phyloP scores from a whole-genome alignment of 2,113 vertebrate genomes.

The Catharus minimus region DNA sequence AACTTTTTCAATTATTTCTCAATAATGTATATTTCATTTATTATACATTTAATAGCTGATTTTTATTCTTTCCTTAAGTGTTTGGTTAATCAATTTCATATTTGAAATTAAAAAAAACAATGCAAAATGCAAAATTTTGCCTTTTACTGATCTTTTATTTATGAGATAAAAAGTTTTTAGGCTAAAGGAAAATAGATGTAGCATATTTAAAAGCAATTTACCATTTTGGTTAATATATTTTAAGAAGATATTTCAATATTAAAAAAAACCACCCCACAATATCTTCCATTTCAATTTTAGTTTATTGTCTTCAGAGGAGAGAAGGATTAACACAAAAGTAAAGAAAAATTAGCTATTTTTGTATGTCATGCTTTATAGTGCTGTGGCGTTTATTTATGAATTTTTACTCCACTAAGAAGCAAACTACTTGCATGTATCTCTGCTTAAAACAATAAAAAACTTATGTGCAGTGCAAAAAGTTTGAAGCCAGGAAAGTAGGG shows the following conservation, averaged over 20 bases:
- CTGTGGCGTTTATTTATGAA: not conserved
- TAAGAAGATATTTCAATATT: not conserved
- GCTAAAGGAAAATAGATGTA: not conserved
- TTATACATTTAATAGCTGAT: not conserved
- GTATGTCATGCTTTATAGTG: not conserved
- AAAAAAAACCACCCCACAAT: not conserved
- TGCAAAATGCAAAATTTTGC: not conserved
- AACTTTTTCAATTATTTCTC: not conserved
- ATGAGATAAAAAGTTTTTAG: not conserved
- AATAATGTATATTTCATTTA: not conserved
- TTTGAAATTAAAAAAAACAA: not conserved
- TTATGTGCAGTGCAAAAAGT: not conserved
- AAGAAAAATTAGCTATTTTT: not conserved
- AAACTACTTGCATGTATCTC: not conserved
- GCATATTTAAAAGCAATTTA: not conserved
- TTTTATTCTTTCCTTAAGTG: not conserved
- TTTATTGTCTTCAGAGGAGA: not conserved
- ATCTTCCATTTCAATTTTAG: not conserved
- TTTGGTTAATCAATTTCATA: not conserved
- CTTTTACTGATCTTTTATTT: not conserved
- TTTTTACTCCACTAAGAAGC: not conserved
- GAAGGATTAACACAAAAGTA: not conserved
- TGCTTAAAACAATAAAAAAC: not conserved
- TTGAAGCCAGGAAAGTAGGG: not conserved
- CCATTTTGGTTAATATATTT: not conserved